A percentile compares a stretch with the other conserved stretches of the same genome.
These are phyloP conservation scores for Quiscalus mexicanus DNA, from an alignment of 2,113 vertebrate species.

Conservation along the genomic window DNA sequence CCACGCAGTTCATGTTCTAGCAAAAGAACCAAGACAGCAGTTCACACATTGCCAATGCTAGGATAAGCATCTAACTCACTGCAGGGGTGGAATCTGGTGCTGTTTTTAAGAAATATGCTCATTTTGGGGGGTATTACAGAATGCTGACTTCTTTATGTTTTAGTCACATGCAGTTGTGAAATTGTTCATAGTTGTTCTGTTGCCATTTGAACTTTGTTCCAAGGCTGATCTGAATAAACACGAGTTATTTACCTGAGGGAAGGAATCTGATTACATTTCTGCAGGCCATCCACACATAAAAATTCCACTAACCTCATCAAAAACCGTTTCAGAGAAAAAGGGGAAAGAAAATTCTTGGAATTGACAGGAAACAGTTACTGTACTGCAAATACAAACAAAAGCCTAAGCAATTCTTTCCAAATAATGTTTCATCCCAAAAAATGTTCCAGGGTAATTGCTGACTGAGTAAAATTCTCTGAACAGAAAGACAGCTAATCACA, in stretches of 20 bases:
- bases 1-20: slow-evolving; percentile 83
- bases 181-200: neutral
- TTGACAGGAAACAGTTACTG: neutral
- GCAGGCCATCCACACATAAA: neutral
- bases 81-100: neutral
- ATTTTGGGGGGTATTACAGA: neutral
- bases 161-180: neutral
- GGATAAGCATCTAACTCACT: neutral
- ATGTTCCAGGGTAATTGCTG: neutral
- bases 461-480: neutral
- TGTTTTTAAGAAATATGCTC: neutral
- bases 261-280: neutral
- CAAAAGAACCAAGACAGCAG: neutral
- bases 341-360: neutral
- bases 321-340: neutral
- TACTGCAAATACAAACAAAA: neutral
- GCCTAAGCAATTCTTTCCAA: neutral
- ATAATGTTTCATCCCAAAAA: neutral
- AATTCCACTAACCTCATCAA: neutral
- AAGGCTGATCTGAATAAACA: slow-evolving; percentile 36
- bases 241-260: neutral
- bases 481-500: neutral
- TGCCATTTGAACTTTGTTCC: slow-evolving; percentile 38
- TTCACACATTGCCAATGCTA: neutral
- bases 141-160: neutral